phyloP scores from a whole-genome alignment of 1,140 invertebrate species.

The Scylla paramamosain region DNA sequence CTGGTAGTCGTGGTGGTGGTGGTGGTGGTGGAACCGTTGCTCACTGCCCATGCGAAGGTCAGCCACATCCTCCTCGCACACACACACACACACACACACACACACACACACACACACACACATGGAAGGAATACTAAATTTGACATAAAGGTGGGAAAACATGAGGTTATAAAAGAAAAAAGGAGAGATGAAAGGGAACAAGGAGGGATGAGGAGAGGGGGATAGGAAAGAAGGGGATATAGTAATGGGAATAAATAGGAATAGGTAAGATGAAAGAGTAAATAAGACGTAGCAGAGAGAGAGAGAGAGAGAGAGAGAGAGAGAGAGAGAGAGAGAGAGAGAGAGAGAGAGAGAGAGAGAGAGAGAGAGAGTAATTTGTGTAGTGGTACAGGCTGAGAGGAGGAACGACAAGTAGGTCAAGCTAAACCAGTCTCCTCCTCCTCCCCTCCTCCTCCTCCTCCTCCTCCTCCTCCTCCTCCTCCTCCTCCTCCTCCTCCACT shows the following conservation, averaged over 20 bases:
- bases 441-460: neutral
- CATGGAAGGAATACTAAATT: too few species aligned
- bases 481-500: too few species aligned
- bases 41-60: slow-evolving; percentile 8
- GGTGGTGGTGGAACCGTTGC: neutral
- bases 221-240: too few species aligned
- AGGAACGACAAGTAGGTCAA: neutral
- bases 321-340: slow-evolving; percentile 20
- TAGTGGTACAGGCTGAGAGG: neutral
- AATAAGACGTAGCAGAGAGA: neutral
- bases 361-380: slow-evolving; percentile 7
- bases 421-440: neutral
- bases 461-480: neutral
- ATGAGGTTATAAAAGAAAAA: too few species aligned
- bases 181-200: neutral
- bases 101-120: neutral
- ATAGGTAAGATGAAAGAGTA: too few species aligned
- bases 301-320: slow-evolving; percentile 18
- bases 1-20: neutral
- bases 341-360: slow-evolving; percentile 12
- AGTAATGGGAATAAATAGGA: too few species aligned
- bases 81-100: slow-evolving; percentile 1
- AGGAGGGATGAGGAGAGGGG: too few species aligned
- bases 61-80: neutral
- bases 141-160: too few species aligned